phyloP scores from a whole-genome alignment of 2,797 vertebrate genomes.

The Bradypodion pumilum region DNA sequence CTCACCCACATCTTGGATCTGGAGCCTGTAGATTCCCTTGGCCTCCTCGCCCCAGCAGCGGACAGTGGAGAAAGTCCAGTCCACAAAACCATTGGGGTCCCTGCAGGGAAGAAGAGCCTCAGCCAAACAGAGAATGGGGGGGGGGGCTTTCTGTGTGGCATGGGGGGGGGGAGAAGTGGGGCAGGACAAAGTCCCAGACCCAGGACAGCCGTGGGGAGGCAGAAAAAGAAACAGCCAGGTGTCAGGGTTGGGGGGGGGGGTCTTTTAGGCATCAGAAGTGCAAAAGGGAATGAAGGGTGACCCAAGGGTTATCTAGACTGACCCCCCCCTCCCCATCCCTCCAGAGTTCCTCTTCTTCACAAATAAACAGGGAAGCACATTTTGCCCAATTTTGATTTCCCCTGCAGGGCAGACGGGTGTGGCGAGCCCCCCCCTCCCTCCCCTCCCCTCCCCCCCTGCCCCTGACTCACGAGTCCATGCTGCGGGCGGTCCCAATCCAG shows the following conservation, averaged over 20 bases:
- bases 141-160: too few species aligned
- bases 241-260: too few species aligned
- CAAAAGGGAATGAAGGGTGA: too few species aligned
- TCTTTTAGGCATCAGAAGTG: too few species aligned
- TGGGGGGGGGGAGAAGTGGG: not conserved
- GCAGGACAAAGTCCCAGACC: not conserved
- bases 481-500: constrained; percentile 85
- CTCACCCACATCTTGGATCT: constrained; percentile 88
- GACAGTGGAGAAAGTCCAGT: constrained; percentile 97
- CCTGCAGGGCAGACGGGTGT: too few species aligned
- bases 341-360: too few species aligned
- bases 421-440: too few species aligned
- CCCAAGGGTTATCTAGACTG: too few species aligned
- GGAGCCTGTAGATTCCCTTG: constrained; percentile 84
- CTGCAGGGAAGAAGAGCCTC: constrained; percentile 63
- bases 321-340: too few species aligned
- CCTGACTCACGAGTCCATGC: constrained; percentile 84
- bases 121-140: not conserved
- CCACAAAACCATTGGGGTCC: constrained; percentile 85
- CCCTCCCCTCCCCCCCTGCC: rapidly evolving
- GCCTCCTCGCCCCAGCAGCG: constrained; percentile 96
- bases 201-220: too few species aligned
- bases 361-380: too few species aligned
- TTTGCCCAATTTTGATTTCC: too few species aligned
- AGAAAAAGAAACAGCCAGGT: not conserved